phyloP scores from a whole-genome alignment of 2,113 vertebrate species.

The Axis porcinus region DNA sequence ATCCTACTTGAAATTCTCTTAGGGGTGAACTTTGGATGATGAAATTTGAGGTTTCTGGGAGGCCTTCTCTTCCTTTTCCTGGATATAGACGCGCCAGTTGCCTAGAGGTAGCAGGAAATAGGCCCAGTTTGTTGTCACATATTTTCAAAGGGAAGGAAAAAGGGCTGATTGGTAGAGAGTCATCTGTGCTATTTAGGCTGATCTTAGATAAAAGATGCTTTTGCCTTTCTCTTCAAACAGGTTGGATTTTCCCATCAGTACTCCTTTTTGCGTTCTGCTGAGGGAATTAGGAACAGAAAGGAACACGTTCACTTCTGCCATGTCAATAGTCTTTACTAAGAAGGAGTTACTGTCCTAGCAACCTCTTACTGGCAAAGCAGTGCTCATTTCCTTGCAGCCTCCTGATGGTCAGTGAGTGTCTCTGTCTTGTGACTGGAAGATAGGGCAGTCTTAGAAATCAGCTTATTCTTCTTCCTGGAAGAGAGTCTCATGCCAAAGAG shows the following conservation, averaged over 20 bases:
- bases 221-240: not conserved
- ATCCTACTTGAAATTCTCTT: not conserved
- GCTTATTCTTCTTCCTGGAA: not conserved
- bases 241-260: not conserved
- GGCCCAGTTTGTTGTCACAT: too few relatives aligned
- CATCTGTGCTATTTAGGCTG: not conserved
- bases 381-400: not conserved
- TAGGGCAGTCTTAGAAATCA: not conserved
- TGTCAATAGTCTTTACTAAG: too few relatives aligned
- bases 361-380: not conserved
- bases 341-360: not conserved
- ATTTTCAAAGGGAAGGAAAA: not conserved
- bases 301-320: not conserved
- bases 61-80: not conserved
- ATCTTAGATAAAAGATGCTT: not conserved
- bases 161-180: not conserved
- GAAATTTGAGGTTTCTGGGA: not conserved
- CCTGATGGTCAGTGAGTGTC: not conserved
- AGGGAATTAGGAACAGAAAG: not conserved
- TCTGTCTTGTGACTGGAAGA: not conserved
- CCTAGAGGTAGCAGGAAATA: not conserved
- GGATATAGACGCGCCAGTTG: too few relatives aligned
- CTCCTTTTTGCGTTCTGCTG: accelerated
- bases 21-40: not conserved
- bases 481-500: not conserved